A percentile compares a stretch with the other conserved stretches of the same genome.
Conservation (phyloP, 2,797 vertebrate genomes). For the Caiman crocodilus region DNA sequence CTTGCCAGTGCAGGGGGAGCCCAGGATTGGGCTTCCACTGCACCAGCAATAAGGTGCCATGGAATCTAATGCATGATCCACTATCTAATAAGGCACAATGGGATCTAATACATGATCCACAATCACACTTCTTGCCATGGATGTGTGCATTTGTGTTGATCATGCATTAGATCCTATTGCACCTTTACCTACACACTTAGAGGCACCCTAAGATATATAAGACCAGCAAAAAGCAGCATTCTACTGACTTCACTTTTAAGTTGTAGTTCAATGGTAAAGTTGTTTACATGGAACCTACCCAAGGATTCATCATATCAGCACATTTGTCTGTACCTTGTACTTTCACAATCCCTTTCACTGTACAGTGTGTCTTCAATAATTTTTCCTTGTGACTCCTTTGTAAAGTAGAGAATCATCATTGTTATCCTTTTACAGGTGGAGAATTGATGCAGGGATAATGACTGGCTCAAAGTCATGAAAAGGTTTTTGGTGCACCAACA, state of each 20-base stretch:
- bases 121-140: no score
- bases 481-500: background rate
- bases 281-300: background rate
- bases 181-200: no score
- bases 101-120: no score
- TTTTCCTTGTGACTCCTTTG: background rate
- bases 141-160: no score
- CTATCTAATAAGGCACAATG: no score
- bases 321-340: background rate
- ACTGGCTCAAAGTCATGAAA: background rate
- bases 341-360: background rate
- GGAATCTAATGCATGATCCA: no score
- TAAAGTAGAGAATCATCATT: background rate
- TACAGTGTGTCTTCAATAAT: background rate
- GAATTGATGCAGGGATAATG: background rate
- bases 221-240: background rate
- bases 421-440: background rate
- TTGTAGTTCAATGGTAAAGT: no score
- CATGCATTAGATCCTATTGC: no score
- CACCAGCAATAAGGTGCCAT: no score
- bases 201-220: background rate
- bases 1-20: no score
- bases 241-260: no score
- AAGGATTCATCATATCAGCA: background rate
- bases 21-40: no score